Percentiles rank a stretch among this genome's conserved stretches.
These are phyloP conservation scores for Zoanthus sansibaricus DNA, from an alignment of 92 coral and sea anemone genomes.

Conservation along the genomic window DNA sequence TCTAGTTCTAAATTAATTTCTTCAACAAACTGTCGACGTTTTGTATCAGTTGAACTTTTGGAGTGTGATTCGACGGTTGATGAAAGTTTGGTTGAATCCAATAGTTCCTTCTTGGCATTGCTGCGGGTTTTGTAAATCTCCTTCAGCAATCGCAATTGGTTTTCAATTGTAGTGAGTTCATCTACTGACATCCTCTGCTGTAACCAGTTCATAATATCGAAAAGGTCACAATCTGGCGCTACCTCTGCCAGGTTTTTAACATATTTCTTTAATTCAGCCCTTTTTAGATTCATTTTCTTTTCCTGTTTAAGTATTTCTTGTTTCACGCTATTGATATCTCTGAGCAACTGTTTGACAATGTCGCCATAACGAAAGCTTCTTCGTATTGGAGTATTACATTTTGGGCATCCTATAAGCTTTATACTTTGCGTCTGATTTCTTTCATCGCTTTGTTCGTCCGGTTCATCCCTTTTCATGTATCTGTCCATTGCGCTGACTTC, in stretches of 20 bases:
- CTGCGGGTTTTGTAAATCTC: constrained; percentile 70
- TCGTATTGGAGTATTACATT: constrained; percentile 84
- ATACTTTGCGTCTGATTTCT: constrained; percentile 22
- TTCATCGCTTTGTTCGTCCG: constrained; percentile 16
- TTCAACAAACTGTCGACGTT: neutral
- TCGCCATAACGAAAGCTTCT: constrained; percentile 84
- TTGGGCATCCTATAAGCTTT: constrained; percentile 82
- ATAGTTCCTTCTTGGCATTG: constrained; percentile 52
- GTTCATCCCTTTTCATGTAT: constrained; percentile 69
- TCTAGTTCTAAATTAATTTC: constrained; percentile 4
- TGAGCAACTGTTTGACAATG: constrained; percentile 72
- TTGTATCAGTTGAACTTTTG: neutral
- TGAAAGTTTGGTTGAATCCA: neutral
- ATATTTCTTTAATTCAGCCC: neutral
- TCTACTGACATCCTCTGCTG: constrained; percentile 64
- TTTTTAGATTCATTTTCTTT: constrained; percentile 26
- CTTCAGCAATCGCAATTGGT: constrained; percentile 65
- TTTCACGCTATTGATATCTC: constrained; percentile 77
- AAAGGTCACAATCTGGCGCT: constrained; percentile 10
- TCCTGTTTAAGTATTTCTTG: constrained; percentile 65
- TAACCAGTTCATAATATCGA: constrained; percentile 38
- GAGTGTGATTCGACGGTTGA: neutral
- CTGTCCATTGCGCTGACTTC: constrained; percentile 83
- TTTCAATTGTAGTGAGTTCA: constrained; percentile 71
- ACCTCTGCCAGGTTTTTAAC: constrained; percentile 25